Percentiles rank a stretch among this genome's conserved stretches.
phyloP scores from a whole-genome alignment of 1,140 invertebrate species.

The Scylla paramamosain region DNA sequence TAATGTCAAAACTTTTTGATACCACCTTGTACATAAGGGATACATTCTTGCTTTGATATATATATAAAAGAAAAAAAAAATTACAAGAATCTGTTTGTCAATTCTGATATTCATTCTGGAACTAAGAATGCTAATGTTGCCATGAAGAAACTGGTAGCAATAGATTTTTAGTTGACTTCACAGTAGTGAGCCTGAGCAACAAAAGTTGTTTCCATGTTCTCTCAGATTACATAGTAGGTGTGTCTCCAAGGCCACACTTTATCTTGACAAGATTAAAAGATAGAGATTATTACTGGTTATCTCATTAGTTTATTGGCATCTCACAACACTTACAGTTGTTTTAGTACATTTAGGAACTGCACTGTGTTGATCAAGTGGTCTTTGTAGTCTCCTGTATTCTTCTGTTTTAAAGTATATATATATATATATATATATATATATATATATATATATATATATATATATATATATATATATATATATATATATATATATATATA shows the following conservation, averaged over 20 bases:
- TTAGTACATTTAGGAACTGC: neutral
- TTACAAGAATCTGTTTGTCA: too few relatives aligned
- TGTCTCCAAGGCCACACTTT: neutral
- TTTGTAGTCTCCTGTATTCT: neutral
- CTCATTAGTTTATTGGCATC: too few relatives aligned
- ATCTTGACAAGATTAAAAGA: neutral
- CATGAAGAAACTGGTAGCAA: too few relatives aligned
- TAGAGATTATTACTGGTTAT: neutral
- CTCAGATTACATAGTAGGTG: neutral
- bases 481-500: neutral
- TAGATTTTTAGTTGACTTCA: too few relatives aligned
- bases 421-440: neutral
- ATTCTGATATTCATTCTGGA: too few relatives aligned
- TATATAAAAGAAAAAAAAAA: too few relatives aligned
- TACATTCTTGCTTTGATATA: too few relatives aligned
- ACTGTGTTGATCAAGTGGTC: neutral
- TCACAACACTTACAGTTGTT: too few relatives aligned
- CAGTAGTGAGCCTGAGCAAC: neutral
- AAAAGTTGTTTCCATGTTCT: neutral
- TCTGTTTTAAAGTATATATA: neutral
- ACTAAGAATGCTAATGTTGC: too few relatives aligned
- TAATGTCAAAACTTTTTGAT: too few relatives aligned
- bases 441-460: conserved; percentile 8
- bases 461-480: conserved; percentile 15
- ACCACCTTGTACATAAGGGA: too few relatives aligned